Conservation (phyloP, 2,113 vertebrate species). For the Poecilia latipinna region DNA sequence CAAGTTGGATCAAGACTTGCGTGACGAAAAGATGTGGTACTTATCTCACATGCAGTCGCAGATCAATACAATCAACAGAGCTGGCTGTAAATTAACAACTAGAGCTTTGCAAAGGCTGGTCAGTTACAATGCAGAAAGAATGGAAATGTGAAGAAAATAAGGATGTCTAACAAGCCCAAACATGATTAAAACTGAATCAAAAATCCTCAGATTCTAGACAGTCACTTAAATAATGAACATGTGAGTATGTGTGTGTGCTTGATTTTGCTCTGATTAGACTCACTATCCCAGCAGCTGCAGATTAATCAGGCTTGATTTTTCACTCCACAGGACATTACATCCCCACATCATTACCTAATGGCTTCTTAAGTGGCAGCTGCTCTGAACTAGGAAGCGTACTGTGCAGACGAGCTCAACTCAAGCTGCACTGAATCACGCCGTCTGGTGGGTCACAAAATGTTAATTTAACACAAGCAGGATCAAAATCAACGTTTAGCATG, state of each 20-base stretch:
- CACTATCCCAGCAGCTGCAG: constrained; percentile 17
- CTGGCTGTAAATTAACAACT: constrained; percentile 40
- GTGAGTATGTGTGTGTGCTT: background rate
- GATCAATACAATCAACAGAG: constrained; percentile 55
- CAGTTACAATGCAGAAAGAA: background rate
- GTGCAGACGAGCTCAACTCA: constrained; percentile 30
- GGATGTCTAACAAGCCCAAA: background rate
- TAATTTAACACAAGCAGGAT: constrained; percentile 20
- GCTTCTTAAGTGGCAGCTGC: constrained; percentile 55
- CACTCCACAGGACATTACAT: constrained; percentile 19
- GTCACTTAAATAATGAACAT: background rate
- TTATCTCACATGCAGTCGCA: constrained; percentile 37
- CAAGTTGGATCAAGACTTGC: constrained; percentile 28
- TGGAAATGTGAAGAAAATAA: background rate
- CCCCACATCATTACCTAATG: constrained; percentile 37
- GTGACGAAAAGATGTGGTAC: constrained; percentile 41
- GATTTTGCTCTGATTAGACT: constrained; percentile 11
- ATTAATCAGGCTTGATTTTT: constrained; percentile 23
- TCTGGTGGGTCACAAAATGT: constrained; percentile 5
- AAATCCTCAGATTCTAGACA: background rate
- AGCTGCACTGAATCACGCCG: constrained; percentile 31
- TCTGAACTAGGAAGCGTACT: constrained; percentile 38
- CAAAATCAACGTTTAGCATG: constrained; percentile 27
- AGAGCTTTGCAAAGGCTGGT: background rate
- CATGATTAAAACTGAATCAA: background rate